phyloP scores from a whole-genome alignment of 2,797 vertebrate genomes.

The Argentina silus region DNA sequence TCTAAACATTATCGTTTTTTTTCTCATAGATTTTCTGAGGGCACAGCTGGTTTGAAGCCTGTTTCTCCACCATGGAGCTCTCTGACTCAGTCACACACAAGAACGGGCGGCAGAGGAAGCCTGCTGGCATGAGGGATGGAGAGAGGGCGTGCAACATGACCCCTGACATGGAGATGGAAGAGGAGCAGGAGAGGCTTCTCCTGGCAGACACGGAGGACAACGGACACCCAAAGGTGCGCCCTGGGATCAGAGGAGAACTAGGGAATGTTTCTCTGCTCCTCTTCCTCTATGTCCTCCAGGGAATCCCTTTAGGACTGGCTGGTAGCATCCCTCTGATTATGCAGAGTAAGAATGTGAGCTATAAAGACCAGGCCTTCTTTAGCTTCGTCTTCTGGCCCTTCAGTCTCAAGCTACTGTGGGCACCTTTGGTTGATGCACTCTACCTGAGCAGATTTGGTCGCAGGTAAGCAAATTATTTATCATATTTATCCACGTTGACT shows the following conservation, averaged over 20 bases:
- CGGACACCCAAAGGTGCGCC: constrained; percentile 23
- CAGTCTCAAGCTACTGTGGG: constrained; percentile 96
- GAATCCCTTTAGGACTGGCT: constrained; percentile 94
- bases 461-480: constrained; percentile 64
- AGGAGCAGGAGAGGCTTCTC: constrained; percentile 74
- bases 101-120: constrained; percentile 79
- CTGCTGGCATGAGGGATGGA: constrained; percentile 32
- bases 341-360: constrained; percentile 92
- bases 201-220: constrained; percentile 43
- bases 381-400: constrained; percentile 99
- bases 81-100: constrained; percentile 60
- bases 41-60: constrained; percentile 65
- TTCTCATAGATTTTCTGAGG: constrained; percentile 58
- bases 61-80: constrained; percentile 68
- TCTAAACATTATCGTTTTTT: background rate
- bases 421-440: constrained; percentile 92
- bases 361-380: constrained; percentile 96
- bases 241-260: constrained; percentile 80
- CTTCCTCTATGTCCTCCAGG: constrained; percentile 96
- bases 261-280: constrained; percentile 88
- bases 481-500: background rate
- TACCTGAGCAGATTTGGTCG: constrained; percentile 90
- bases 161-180: constrained; percentile 70
- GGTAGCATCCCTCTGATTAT: constrained; percentile 95
- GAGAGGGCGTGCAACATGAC: constrained; percentile 38